Evolutionary conservation across 2,797 vertebrate genomes (phyloP), one percentile per base, ranked within the genome.

Genomic region (Syngnathus rostellatus): DNA sequence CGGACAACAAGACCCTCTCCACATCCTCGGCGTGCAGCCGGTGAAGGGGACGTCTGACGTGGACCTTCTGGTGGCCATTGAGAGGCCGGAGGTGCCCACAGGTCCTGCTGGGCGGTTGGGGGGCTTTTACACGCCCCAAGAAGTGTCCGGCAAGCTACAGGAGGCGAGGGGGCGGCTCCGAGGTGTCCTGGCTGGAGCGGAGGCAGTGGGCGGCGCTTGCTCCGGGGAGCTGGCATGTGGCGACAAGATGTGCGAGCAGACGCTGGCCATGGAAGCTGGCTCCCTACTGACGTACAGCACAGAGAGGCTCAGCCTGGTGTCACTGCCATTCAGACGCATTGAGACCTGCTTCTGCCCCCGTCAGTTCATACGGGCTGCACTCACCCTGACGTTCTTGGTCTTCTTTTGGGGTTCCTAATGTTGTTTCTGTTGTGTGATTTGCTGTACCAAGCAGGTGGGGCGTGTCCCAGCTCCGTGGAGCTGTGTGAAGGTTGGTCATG

Each of bases 281-380:
- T 61, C 85, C 0, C 85, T 92, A 77, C 89, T 94, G 19, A 93
- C 92, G 0, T 94, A 98, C 81, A 96, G 92, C 88, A 98, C 95
- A 0, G 93, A 96, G 67, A 92, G 90, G 89, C 43, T 96, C 81
- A 96, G 96, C 73, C 90, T 98, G 55, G 93, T 96, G 76, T 91
- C 93, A 6, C 94, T 94, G 0, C 90, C 87, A 51, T 91, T 91
- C 76, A 81, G 74, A 62, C 75, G 74, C 0, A 85, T 54, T 2
- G 89, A 92, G 71, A 81, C 73, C 37, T 93, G 91, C 80, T 83
- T 68, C 40, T 93, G 92, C 51, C 81, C 79, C 1, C 89, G 90
- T 92, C 69, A 85, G 78, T 61, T 39, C 14, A 1, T 6, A 5
- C 11, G 19, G 38, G 21, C 8, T 19, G 2, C 57, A 17, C 2